Base-by-base conservation (phyloP, 2,113 vertebrate genomes). In the Gadus chalcogrammus region DNA sequence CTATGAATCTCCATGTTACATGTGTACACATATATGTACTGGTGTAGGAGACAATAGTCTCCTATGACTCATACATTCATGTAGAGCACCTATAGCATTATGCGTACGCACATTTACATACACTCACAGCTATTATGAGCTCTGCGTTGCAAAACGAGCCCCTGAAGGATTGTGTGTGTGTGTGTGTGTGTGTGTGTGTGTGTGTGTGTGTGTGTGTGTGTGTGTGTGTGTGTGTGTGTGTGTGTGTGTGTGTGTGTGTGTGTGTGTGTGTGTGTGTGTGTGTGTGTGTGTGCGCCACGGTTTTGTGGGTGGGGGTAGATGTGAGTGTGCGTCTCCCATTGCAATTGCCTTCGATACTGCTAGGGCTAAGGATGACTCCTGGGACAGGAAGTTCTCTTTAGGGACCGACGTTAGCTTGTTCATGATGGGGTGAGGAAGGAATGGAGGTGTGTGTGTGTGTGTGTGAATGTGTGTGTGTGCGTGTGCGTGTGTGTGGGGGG, bases 351-450 rank as follows among this genome's bases (percentile, higher is more conserved):
- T 55, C 53, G 56, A 71, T 71, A 38, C 60, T 60, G 31, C 31
- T 4, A 18, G 48, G 62, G 60, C 73, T 74, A 67, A 79, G 27
- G 38, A 38, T 4, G 1, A 75, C 75, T 74, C 61, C 15, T 42
- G 75, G 64, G 77, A 76, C n/a, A 38, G 8, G 67, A 38, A 53
- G 38, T 61, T 53, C 42, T 42, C 58, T 38, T 42, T n/a, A 15
- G 18, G 69, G 64, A 65, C 68, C 3, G 4, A 60, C 15, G 9
- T 13, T 55, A 55, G 48, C 59, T 15, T 64, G 59, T 27, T 12
- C 64, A 38, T 64, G 18, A 71, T 58, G 62, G 72, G 73, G n/a
- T n/a, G 58, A 20, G 18, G 60, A 24, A 12, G 18, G 52, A 80
- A 3, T 31, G 31, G 4, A 31, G 52, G 7, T 6, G 64, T 74